These are phyloP conservation scores for Drosophila ogumai DNA, from an alignment of 1,140 invertebrate species.

Conservation along the genomic window DNA sequence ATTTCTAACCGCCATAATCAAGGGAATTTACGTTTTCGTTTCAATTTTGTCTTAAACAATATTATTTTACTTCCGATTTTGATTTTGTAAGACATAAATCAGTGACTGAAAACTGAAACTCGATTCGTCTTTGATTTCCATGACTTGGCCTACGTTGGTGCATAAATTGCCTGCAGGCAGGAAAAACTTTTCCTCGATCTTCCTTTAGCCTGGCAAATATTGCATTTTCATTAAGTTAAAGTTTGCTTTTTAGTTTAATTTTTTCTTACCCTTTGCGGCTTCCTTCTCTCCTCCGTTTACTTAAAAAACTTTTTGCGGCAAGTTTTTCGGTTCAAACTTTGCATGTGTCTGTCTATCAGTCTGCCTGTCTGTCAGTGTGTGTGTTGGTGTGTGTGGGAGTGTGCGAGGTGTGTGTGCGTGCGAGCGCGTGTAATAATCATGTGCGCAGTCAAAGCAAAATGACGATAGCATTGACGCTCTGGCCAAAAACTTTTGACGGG, in stretches of 20 bases:
- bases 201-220: constrained; percentile 53
- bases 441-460: constrained; percentile 57
- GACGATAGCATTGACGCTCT: constrained; percentile 54
- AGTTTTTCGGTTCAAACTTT: constrained; percentile 66
- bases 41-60: neutral
- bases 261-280: constrained; percentile 47
- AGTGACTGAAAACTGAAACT: constrained; percentile 23
- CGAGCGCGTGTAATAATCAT: constrained; percentile 61
- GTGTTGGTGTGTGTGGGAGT: constrained; percentile 11
- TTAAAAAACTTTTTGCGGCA: constrained; percentile 72
- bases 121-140: constrained; percentile 41
- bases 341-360: constrained; percentile 42
- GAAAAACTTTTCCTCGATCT: constrained; percentile 49
- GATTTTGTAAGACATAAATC: constrained; percentile 40
- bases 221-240: constrained; percentile 80
- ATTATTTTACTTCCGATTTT: constrained; percentile 16
- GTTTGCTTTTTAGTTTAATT: constrained; percentile 75
- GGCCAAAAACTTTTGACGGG: constrained; percentile 62
- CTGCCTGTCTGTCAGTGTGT: constrained; percentile 27
- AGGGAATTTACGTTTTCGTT: neutral
- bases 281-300: constrained; percentile 53
- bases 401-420: constrained; percentile 21
- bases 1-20: constrained; percentile 26
- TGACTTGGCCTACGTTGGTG: constrained; percentile 46
- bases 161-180: constrained; percentile 68